Percentiles rank a stretch among this genome's conserved stretches.
phyloP scores from a whole-genome alignment of 2,888 invertebrate species.

The Amphimallon solstitiale region DNA sequence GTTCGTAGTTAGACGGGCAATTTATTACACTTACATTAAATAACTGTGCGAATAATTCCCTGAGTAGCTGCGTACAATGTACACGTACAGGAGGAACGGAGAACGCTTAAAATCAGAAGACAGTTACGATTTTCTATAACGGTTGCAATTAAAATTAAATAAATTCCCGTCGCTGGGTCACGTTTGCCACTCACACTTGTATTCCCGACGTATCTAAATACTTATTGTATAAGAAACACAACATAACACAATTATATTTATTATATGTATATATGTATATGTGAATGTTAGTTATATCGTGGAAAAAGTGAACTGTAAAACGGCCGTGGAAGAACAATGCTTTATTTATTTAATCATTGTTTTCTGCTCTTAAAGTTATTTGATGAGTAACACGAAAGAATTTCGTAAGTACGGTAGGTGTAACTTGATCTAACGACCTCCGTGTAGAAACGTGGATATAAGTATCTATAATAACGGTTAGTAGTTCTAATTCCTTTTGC shows the following conservation, averaged over 20 bases:
- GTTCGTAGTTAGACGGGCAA: no score
- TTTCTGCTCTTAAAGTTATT: constrained; percentile 13
- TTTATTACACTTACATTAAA: no score
- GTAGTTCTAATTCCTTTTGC: no score
- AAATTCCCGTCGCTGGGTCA: constrained; percentile 37
- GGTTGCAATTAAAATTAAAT: constrained; percentile 42
- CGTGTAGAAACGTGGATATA: background rate
- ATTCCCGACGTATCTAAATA: background rate
- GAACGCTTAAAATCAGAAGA: constrained; percentile 30
- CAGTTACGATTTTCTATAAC: constrained; percentile 41
- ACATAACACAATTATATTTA: constrained; percentile 19
- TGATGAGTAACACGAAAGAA: background rate
- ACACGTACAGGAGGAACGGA: constrained; percentile 1
- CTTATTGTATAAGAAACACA: constrained; percentile 1
- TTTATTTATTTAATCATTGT: constrained; percentile 29
- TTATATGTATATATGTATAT: constrained; percentile 22
- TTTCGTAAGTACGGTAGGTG: background rate
- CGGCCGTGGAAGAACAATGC: constrained; percentile 6
- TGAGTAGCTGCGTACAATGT: no score
- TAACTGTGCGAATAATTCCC: no score
- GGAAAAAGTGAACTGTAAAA: constrained; percentile 21
- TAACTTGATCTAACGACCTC: background rate
- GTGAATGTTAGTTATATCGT: no score
- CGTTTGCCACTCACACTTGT: constrained; percentile 18
- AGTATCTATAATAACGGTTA: background rate